A percentile compares a stretch with the other conserved stretches of the same genome.
phyloP scores from a whole-genome alignment of 2,888 invertebrate genomes.

The Keiferia lycopersicella region DNA sequence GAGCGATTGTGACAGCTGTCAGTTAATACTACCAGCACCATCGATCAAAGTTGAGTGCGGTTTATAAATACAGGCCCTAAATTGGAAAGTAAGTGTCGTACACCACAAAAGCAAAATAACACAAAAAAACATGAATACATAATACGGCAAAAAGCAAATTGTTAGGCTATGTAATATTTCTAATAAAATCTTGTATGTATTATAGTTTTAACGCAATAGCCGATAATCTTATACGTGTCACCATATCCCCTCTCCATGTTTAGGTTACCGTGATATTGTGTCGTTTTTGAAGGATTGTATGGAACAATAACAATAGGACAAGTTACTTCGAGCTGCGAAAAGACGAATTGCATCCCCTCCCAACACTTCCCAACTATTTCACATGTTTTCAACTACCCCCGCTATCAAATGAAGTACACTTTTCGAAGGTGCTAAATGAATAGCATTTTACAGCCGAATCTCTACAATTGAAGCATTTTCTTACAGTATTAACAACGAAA shows the following conservation, averaged over 20 bases:
- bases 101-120: no score
- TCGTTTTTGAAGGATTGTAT: constrained; percentile 26
- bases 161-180: no score
- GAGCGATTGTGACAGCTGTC: no score
- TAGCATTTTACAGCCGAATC: constrained; percentile 54
- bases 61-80: no score
- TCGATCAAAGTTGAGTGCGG: no score
- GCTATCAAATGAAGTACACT: neutral
- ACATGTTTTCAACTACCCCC: neutral
- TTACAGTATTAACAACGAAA: constrained; percentile 55
- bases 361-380: neutral
- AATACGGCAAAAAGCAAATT: no score
- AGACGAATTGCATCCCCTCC: constrained; percentile 3
- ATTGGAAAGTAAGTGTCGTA: no score
- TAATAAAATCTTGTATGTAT: no score
- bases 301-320: constrained; percentile 23
- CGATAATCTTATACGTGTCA: neutral
- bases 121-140: no score
- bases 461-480: constrained; percentile 42
- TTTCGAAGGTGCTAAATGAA: constrained; percentile 44
- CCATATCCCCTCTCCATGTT: constrained; percentile 5
- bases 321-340: constrained; percentile 19
- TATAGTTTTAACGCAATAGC: no score
- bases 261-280: constrained; percentile 5
- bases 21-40: no score